phyloP scores from a whole-genome alignment of 2,888 invertebrate genomes.

The Orthonevra nobilis region DNA sequence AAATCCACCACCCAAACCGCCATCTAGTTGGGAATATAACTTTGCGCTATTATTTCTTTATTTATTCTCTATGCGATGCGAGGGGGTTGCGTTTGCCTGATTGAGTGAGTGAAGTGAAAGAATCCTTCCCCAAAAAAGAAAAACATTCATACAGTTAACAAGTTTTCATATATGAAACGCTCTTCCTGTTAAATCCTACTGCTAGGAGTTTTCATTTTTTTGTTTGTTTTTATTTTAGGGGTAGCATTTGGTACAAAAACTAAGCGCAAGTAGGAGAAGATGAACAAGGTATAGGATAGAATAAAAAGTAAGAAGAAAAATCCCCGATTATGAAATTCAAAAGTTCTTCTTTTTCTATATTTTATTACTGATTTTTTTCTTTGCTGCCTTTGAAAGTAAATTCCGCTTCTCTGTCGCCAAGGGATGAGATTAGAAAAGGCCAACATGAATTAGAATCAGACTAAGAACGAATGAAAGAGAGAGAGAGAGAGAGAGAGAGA shows the following conservation, averaged over 20 bases:
- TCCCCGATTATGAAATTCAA: slow-evolving; percentile 68
- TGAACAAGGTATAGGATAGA: neutral
- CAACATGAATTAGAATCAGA: neutral
- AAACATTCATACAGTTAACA: slow-evolving; percentile 68
- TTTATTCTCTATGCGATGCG: slow-evolving; percentile 15
- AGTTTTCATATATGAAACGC: slow-evolving; percentile 61
- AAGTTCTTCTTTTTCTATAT: slow-evolving; percentile 65
- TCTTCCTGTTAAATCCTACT: slow-evolving; percentile 1
- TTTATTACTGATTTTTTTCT: slow-evolving; percentile 61
- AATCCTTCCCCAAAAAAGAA: slow-evolving; percentile 26
- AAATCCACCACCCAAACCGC: slow-evolving; percentile 29
- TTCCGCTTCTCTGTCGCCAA: slow-evolving; percentile 11
- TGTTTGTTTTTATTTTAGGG: slow-evolving; percentile 51
- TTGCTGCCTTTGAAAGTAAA: slow-evolving; percentile 38
- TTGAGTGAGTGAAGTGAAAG: slow-evolving; percentile 25
- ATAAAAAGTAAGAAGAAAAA: neutral
- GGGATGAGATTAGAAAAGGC: slow-evolving; percentile 61
- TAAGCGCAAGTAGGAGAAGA: slow-evolving; percentile 42
- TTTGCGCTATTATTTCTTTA: slow-evolving; percentile 10
- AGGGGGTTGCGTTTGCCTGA: slow-evolving; percentile 36
- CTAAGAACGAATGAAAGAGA: neutral
- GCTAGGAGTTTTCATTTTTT: slow-evolving; percentile 25
- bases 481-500: slow-evolving; percentile 40
- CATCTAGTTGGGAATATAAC: slow-evolving; percentile 32
- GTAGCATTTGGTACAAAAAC: slow-evolving; percentile 63